Evolutionary conservation across 2,797 vertebrate species (phyloP).

Genomic region (Kryptolebias ocellatus): DNA sequence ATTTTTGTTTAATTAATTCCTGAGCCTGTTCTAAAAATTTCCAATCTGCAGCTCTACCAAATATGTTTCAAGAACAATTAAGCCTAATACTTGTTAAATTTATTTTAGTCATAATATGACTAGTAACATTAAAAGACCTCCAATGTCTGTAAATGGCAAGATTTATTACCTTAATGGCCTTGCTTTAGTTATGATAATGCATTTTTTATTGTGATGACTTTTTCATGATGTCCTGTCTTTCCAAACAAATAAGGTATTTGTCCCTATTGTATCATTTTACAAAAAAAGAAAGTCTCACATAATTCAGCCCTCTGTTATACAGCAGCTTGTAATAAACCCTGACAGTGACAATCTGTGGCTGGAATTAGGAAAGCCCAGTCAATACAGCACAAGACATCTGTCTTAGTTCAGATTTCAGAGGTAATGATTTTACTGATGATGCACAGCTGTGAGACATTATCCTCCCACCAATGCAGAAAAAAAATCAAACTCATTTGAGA

Average conservation of each 20-base stretch:
- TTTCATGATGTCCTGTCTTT: not conserved
- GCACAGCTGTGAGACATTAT: conserved; percentile 62
- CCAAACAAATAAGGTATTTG: not conserved
- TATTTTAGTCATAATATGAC: not conserved
- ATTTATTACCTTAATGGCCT: not conserved
- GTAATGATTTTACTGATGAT: conserved; percentile 61
- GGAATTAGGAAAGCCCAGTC: conserved; percentile 44
- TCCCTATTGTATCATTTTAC: conserved; percentile 7
- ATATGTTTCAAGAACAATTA: not conserved
- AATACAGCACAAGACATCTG: conserved; percentile 52
- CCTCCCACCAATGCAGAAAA: conserved; percentile 38
- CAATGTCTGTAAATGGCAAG: not conserved
- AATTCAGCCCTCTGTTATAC: conserved; percentile 10
- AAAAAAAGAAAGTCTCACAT: not conserved
- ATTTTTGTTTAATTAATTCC: too few species aligned
- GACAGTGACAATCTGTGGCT: conserved; percentile 29
- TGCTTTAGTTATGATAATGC: not conserved
- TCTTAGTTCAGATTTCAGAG: conserved; percentile 50
- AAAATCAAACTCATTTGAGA: conserved; percentile 25
- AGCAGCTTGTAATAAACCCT: not conserved
- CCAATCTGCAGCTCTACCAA: not conserved
- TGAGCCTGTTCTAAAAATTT: not conserved
- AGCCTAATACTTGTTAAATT: not conserved
- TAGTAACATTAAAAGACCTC: too few species aligned
- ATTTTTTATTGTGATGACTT: not conserved